These are phyloP conservation scores for Sisor rabdophorus DNA, from an alignment of 2,113 vertebrate genomes.

Conservation along the genomic window DNA sequence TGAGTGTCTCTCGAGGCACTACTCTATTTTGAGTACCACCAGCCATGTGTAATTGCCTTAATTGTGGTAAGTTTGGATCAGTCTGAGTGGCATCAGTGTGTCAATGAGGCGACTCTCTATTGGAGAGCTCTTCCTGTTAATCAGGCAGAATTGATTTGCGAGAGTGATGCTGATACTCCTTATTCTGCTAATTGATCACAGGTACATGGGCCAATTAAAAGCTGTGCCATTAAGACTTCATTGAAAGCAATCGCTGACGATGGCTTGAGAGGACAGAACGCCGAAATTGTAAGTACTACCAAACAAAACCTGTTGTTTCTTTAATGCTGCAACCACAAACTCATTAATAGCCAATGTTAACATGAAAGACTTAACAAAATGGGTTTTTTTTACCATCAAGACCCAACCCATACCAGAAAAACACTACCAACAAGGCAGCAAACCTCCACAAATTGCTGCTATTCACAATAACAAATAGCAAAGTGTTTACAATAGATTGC, in stretches of 20 bases:
- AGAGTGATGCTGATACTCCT: constrained; percentile 44
- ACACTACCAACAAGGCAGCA: constrained; percentile 52
- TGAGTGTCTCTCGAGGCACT: constrained; percentile 43
- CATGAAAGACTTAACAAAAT: neutral
- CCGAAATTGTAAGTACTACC: neutral
- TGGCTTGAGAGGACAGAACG: neutral
- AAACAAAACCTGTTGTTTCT: neutral
- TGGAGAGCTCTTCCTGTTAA: constrained; percentile 59
- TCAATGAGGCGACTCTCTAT: constrained; percentile 51
- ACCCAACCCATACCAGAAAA: constrained; percentile 21
- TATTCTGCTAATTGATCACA: constrained; percentile 47
- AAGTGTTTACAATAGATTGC: constrained; percentile 66
- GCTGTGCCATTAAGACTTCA: constrained; percentile 24
- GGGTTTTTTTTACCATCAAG: neutral
- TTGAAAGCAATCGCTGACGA: constrained; percentile 29
- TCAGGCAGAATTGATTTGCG: constrained; percentile 52
- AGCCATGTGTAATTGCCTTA: constrained; percentile 58
- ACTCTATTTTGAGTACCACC: constrained; percentile 49
- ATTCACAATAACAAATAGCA: constrained; percentile 57
- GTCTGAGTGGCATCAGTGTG: constrained; percentile 51
- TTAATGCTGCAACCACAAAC: neutral
- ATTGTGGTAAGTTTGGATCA: constrained; percentile 53
- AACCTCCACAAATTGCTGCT: constrained; percentile 54
- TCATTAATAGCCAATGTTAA: neutral
- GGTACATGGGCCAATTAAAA: constrained; percentile 23